Base-by-base conservation (phyloP, 1,140 invertebrate species). In the Wiebesia pumilae region DNA sequence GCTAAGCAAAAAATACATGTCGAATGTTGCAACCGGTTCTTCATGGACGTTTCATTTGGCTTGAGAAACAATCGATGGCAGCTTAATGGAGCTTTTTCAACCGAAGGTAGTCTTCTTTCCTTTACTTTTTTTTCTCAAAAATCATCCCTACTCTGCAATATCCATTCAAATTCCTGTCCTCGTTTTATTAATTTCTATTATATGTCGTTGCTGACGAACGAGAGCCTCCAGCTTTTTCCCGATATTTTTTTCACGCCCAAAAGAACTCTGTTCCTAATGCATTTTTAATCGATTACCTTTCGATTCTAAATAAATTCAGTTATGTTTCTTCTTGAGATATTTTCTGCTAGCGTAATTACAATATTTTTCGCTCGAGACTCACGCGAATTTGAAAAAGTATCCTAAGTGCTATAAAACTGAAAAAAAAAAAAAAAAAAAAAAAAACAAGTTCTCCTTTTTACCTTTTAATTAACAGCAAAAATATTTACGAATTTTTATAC, bases 1-100 rank as follows among this genome's bases (percentile, higher is more conserved):
- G 21, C 27, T 62, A 3, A 27, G 58, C 27, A 27, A 62, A 62
- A 62, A 62, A 62, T 62, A 62, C 24, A 62, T 80, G 19, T 54
- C 51, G 51, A 54, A 54, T 54, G 51, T 54, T 54, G 19, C 19
- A 54, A 54, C 51, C 51, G 51, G 51, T 54, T 54, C 51, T 54
- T 54, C 51, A 54, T 54, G 51, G 51, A 54, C 51, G 51, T 54
- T 54, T 54, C 6, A 54, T 54, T 54, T 54, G 51, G 19, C 14
- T 54, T 30, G 1, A 40, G 38, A 69, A 82, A 82, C 65, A 82
- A 82, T 82, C 65, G 40, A 47, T 47, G 33, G 14, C 3, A 71
- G 35, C 33, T 71, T 67, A 0, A 1, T 54, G 12, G 77, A 27
- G 58, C 27, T 81, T 81, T 65, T 40, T 40, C 16, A 3, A 27